Evolutionary conservation across 2,888 invertebrate species (phyloP), one percentile per base, ranked within the genome.

Genomic region (Petrophora chlorosata): DNA sequence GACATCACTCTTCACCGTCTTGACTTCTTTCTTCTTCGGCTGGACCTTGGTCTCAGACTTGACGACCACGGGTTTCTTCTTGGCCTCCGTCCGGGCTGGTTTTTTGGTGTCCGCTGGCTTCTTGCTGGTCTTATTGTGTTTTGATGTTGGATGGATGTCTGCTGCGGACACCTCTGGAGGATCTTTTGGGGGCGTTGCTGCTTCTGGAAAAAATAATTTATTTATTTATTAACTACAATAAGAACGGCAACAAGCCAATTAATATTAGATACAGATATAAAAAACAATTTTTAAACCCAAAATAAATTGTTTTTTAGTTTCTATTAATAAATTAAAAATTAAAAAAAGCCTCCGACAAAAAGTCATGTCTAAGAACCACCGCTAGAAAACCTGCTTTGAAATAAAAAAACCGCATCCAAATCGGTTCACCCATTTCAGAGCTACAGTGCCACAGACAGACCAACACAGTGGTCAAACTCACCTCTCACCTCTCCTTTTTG

Each of bases 91-190:
- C 71, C 62, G 66, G 8, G 43, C 26, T 0, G 60, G 42, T 19
- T 73, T 43, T 23, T 38, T 76, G 5, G 52, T 46, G 8, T 80
- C 79, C n/a, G 43, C 26, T 0, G 60, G 42, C 19, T 73, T 43
- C 17, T 38, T 76, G 5, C 51, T 46, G 8, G 79, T 79, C 39
- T 66, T 73, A 3, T 67, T 65, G 49, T 19, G 58, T 40, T 52
- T 53, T 53, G 67, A 65, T 53, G 67, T 67, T 1, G 73, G 72
- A 4, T 65, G 67, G 0, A 79, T 45, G 16, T 83, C 85, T 0
- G 85, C 81, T 5, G 85, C 85, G 36, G 79, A 80, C 1, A 85
- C 87, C 56, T 85, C 87, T 0, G 85, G 84, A 0, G 85, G 76
- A 1, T 85, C 85, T 19, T 68, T 65, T 0, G 75, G 73, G 0